These are phyloP conservation scores for Anthophora plumipes DNA, from an alignment of 2,888 invertebrate genomes.

Conservation along the genomic window DNA sequence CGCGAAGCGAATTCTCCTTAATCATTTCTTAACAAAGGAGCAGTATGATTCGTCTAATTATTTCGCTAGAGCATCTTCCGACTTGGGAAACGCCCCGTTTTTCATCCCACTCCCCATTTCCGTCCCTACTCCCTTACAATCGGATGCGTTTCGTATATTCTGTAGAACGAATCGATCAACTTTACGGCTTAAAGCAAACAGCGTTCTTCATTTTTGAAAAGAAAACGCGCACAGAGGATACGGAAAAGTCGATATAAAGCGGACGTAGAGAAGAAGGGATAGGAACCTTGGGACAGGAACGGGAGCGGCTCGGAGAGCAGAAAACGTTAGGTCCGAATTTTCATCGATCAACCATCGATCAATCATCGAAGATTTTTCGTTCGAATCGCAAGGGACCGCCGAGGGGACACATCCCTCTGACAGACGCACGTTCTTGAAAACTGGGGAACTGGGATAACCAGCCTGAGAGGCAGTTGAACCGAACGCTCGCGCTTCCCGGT, in stretches of 20 bases:
- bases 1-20: not conserved
- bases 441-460: too few relatives aligned
- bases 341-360: too few relatives aligned
- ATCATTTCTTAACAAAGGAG: slow-evolving; percentile 29
- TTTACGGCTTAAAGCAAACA: slow-evolving; percentile 27
- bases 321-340: too few relatives aligned
- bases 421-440: too few relatives aligned
- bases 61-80: slow-evolving; percentile 24
- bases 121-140: not conserved
- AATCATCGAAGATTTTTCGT: too few relatives aligned
- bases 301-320: too few relatives aligned
- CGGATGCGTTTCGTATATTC: slow-evolving; percentile 37
- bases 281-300: slow-evolving; percentile 1
- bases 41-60: slow-evolving; percentile 50
- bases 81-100: slow-evolving; percentile 46
- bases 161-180: slow-evolving; percentile 45
- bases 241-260: too few relatives aligned
- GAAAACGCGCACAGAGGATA: not conserved
- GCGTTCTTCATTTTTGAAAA: slow-evolving; percentile 35
- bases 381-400: too few relatives aligned
- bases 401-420: too few relatives aligned
- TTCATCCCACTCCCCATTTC: not conserved
- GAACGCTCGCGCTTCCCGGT: too few relatives aligned
- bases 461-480: too few relatives aligned
- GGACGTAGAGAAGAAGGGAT: not conserved